These are phyloP conservation scores for Tipula helvola DNA, from an alignment of 2,888 invertebrate species.

Conservation along the genomic window DNA sequence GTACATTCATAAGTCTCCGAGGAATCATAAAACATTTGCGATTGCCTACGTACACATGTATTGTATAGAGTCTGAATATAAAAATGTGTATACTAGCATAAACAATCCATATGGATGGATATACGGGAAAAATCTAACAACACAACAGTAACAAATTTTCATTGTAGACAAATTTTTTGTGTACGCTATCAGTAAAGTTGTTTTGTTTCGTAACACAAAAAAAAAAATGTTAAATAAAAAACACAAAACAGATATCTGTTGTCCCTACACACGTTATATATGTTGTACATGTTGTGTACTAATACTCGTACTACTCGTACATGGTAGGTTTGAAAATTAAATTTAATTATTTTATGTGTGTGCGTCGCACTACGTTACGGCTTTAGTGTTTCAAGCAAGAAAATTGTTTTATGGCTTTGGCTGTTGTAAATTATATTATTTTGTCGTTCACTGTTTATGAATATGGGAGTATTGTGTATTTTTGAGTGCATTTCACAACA, in stretches of 20 bases:
- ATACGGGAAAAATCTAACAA: neutral
- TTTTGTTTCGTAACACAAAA: neutral
- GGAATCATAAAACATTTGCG: slow-evolving; percentile 9
- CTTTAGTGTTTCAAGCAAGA: neutral
- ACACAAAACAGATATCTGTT: neutral
- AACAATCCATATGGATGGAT: neutral
- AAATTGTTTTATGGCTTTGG: neutral
- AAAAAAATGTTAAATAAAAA: neutral
- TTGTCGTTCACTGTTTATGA: neutral
- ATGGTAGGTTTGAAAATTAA: neutral
- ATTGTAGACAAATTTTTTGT: neutral
- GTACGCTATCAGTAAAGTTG: neutral
- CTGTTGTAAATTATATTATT: neutral
- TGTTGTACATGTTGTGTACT: neutral
- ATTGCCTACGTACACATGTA: neutral
- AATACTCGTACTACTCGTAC: neutral
- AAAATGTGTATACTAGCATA: neutral
- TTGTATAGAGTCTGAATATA: neutral
- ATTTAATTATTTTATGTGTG: neutral
- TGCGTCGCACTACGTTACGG: neutral
- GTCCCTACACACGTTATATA: neutral
- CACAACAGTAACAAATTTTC: neutral
- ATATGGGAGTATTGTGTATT: neutral
- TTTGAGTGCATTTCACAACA: neutral
- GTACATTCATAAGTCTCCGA: slow-evolving; percentile 4